Evolutionary conservation across 2,888 invertebrate species (phyloP).

Genomic region (Allygus modestus): DNA sequence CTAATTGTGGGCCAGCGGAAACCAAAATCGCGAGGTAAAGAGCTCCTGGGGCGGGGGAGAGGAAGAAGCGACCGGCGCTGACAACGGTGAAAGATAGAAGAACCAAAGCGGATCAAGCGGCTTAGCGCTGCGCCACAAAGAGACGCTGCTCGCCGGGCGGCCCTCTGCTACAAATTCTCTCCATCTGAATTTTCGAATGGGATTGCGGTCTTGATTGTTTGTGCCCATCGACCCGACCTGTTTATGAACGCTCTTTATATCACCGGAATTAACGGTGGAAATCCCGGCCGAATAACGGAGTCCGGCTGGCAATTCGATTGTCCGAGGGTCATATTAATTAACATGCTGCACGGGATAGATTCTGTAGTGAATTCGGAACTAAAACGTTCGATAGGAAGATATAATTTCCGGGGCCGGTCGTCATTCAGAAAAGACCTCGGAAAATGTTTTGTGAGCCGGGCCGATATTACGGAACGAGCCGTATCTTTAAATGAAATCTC

Average conservation of each 20-base stretch:
- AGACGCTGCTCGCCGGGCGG: neutral
- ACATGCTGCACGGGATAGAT: too few relatives aligned
- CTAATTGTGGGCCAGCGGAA: slow-evolving; percentile 14
- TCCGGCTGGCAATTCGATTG: too few relatives aligned
- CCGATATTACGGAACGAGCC: neutral
- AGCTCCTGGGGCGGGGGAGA: too few relatives aligned
- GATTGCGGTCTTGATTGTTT: slow-evolving; percentile 22
- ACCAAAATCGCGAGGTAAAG: neutral
- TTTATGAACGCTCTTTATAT: slow-evolving; percentile 9
- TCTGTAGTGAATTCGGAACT: too few relatives aligned
- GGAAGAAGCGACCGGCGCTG: slow-evolving; percentile 20
- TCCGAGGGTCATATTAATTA: neutral
- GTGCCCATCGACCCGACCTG: slow-evolving; percentile 10
- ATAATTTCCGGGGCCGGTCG: slow-evolving; percentile 1
- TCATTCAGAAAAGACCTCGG: neutral
- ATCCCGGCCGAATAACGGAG: neutral
- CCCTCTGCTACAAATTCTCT: neutral
- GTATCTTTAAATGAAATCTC: slow-evolving; percentile 12
- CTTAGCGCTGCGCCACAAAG: neutral
- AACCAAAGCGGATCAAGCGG: slow-evolving; percentile 15
- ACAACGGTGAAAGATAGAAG: slow-evolving; percentile 5
- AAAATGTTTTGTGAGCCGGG: neutral
- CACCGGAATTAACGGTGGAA: neutral
- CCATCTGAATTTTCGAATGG: slow-evolving; percentile 8
- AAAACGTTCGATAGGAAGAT: neutral